Conservation (phyloP, 2,888 invertebrate species). For the Nomada flava region DNA sequence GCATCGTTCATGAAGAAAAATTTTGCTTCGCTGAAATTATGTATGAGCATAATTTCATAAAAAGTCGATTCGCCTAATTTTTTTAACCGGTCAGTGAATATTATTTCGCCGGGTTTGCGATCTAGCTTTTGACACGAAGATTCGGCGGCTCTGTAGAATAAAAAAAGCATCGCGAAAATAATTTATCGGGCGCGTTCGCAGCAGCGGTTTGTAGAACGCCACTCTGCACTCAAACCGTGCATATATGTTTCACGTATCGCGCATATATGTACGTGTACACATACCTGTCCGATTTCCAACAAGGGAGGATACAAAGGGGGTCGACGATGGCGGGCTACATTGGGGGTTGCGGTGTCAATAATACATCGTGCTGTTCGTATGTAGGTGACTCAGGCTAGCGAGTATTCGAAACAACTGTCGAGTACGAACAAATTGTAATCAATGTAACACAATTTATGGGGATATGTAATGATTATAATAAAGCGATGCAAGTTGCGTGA, state of each 20-base stretch:
- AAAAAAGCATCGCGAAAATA: constrained; percentile 41
- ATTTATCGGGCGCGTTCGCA: constrained; percentile 46
- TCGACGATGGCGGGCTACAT: constrained; percentile 76
- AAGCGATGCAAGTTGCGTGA: too few relatives aligned
- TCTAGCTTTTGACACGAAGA: constrained; percentile 15
- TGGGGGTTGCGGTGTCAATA: constrained; percentile 80
- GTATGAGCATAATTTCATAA: too few relatives aligned
- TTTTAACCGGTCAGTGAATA: background rate
- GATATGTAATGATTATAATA: too few relatives aligned
- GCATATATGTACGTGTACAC: constrained; percentile 53
- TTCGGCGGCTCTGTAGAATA: constrained; percentile 12
- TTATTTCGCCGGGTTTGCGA: constrained; percentile 1
- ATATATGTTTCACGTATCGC: constrained; percentile 33
- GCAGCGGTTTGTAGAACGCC: constrained; percentile 59
- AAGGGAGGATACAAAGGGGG: constrained; percentile 72
- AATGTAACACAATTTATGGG: background rate
- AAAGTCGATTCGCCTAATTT: too few relatives aligned
- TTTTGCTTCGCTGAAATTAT: too few relatives aligned
- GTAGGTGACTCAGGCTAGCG: constrained; percentile 75
- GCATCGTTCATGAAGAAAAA: too few relatives aligned
- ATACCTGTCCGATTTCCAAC: constrained; percentile 77
- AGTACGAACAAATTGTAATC: constrained; percentile 56
- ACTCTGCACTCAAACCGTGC: constrained; percentile 56
- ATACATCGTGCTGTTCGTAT: constrained; percentile 76
- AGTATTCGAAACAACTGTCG: constrained; percentile 60